Evolutionary conservation across 2,888 invertebrate genomes (phyloP).

Genomic region (Flexamia atlantica): DNA sequence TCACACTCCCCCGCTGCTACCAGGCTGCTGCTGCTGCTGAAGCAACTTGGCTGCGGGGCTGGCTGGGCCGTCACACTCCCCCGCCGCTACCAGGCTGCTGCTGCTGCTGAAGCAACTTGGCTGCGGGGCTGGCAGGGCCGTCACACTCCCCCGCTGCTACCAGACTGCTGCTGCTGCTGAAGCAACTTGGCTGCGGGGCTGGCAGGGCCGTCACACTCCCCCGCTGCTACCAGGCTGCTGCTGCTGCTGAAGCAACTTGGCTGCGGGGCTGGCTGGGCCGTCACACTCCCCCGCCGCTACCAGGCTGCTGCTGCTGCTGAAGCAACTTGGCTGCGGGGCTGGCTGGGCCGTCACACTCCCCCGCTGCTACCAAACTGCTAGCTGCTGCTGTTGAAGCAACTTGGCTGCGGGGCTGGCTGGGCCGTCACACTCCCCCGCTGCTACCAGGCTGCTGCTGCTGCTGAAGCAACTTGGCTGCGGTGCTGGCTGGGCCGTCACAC

Average conservation of each 20-base stretch:
- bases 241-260: too few relatives aligned
- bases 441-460: background rate
- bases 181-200: too few relatives aligned
- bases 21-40: background rate
- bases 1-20: background rate
- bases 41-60: background rate
- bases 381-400: background rate
- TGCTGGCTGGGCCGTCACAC: background rate
- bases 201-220: too few relatives aligned
- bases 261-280: too few relatives aligned
- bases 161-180: too few relatives aligned
- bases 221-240: too few relatives aligned
- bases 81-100: background rate
- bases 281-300: too few relatives aligned
- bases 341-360: background rate
- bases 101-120: too few relatives aligned
- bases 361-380: background rate
- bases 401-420: background rate
- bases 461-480: background rate
- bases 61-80: constrained; percentile 3
- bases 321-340: too few relatives aligned
- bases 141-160: too few relatives aligned
- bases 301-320: too few relatives aligned
- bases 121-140: too few relatives aligned
- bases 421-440: background rate